Conservation (phyloP, 1,140 invertebrate genomes). For the Nephila pilipes region DNA sequence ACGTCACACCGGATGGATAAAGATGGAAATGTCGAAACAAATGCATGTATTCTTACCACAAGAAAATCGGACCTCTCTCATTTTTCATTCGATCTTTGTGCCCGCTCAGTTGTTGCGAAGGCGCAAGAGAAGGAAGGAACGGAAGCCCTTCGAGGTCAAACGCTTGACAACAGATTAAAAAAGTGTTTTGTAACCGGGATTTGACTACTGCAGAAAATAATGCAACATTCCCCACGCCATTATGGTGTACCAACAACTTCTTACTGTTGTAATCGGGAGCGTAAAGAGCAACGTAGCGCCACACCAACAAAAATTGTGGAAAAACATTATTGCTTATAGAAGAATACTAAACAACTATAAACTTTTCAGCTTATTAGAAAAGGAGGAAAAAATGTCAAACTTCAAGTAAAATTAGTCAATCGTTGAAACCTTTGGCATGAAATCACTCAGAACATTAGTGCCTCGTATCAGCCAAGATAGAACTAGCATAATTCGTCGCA, state of each 20-base stretch:
- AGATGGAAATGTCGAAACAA: neutral
- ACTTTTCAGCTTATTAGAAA: too few relatives aligned
- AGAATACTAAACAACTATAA: neutral
- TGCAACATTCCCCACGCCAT: slow-evolving; percentile 1
- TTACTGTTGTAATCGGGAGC: neutral
- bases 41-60: neutral
- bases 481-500: too few relatives aligned
- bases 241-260: neutral
- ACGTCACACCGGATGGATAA: neutral
- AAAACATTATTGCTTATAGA: neutral
- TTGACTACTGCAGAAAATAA: neutral
- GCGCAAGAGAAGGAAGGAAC: neutral
- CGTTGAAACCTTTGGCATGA: too few relatives aligned
- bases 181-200: neutral
- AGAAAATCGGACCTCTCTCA: neutral
- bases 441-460: too few relatives aligned
- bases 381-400: too few relatives aligned
- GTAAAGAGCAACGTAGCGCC: neutral
- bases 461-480: too few relatives aligned
- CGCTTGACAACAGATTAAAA: slow-evolving; percentile 31
- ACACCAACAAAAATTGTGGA: neutral
- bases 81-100: slow-evolving; percentile 1
- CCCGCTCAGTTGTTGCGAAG: slow-evolving; percentile 9
- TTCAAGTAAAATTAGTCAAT: too few relatives aligned
- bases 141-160: slow-evolving; percentile 35